Evolutionary conservation across 2,797 vertebrate genomes (phyloP), one percentile per base, ranked within the genome.

Genomic region (Gambusia yucatana): DNA sequence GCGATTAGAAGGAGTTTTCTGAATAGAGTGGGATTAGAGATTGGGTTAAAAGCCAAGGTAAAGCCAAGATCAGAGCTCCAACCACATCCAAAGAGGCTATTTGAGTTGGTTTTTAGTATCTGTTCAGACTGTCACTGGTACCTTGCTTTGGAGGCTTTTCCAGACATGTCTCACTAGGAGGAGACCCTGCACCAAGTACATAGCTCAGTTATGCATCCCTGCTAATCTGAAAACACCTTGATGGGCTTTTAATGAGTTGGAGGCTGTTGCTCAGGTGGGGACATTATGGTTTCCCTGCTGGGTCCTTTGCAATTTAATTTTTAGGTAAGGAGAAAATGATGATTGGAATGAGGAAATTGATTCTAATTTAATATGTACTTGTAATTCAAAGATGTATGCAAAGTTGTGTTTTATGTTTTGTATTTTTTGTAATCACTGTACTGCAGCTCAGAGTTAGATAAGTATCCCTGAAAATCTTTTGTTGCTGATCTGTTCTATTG

Each of bases 401-500:
- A 39, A 39, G 36, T 9, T 39, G 63, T 22, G 13, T 61, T 61
- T 30, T 61, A 13, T 30, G 30, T 55, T 25, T 6, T 20, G 4
- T 47, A 0, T 55, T 55, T 55, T 28, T 13, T 59, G n/a, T 16
- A 61, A 28, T 33, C 5, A 33, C 57, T 16, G n/a, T 30, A 63
- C 81, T 83, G 85, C 84, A 86, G 83, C 78, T 55, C 75, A 63
- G 14, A 78, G 48, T 67, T 67, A 76, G 84, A 85, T 25, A 78
- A 81, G 73, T 81, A 77, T 4, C 59, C 74, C 76, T 84, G 89
- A 78, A 76, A 82, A 30, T 76, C 50, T 69, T 84, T 84, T 80
- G 78, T 84, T 22, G 47, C 72, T 17, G 22, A 92, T 83, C 86
- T 77, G 22, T 73, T 83, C 89, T 85, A 57, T 75, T 46, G 90